Conservation (phyloP, 2,113 vertebrate species). For the Protobothrops flavoviridis region DNA sequence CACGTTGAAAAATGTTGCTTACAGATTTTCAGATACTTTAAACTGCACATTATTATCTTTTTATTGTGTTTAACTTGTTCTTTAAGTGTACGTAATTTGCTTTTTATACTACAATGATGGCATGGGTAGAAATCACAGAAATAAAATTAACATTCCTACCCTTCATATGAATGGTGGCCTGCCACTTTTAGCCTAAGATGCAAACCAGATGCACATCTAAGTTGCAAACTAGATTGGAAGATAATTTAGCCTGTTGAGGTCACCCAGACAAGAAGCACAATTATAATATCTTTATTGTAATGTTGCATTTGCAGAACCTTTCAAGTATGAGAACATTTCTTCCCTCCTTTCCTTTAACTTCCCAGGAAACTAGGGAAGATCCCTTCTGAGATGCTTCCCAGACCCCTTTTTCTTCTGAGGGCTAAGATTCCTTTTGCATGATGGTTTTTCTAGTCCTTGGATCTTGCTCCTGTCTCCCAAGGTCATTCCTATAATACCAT, state of each 20-base stretch:
- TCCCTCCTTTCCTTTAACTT: not conserved
- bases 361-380: not conserved
- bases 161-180: not conserved
- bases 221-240: not conserved
- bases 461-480: not conserved
- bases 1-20: not conserved
- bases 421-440: not conserved
- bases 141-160: not conserved
- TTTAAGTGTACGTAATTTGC: not conserved
- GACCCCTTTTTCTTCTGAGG: not conserved
- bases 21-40: not conserved
- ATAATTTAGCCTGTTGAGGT: not conserved
- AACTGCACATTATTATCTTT: not conserved
- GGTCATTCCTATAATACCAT: not conserved
- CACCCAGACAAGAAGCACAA: not conserved
- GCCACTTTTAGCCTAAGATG: not conserved
- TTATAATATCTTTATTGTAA: not conserved
- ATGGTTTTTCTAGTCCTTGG: not conserved
- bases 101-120: not conserved
- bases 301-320: not conserved
- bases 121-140: not conserved
- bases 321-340: not conserved
- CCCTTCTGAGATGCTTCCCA: not conserved
- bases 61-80: not conserved
- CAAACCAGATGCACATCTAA: not conserved